Conservation (phyloP, 2,113 vertebrate genomes). For the Cebidichthys violaceus region DNA sequence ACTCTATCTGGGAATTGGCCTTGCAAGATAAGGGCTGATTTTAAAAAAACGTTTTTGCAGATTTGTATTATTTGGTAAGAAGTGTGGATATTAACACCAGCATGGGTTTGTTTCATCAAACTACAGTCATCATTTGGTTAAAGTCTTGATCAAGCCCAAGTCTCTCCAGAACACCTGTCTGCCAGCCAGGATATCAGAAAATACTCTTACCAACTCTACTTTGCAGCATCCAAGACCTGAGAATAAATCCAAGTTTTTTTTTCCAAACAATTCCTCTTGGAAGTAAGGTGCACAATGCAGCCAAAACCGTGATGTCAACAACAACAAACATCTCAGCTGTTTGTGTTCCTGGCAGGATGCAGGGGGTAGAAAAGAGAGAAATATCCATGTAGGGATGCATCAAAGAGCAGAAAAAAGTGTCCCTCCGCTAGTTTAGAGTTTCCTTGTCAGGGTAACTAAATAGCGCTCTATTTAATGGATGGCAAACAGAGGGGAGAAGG, state of each 20-base stretch:
- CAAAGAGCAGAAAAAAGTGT: conserved; percentile 28
- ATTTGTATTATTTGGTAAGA: not conserved
- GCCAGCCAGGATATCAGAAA: not conserved
- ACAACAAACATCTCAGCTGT: conserved; percentile 12
- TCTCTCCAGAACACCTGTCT: not conserved
- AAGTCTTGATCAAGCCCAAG: not conserved
- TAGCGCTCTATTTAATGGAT: conserved; percentile 70
- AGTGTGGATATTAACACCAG: not conserved
- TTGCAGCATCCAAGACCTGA: not conserved
- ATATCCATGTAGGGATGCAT: conserved; percentile 30
- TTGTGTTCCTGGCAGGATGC: conserved; percentile 21
- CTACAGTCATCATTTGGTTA: not conserved
- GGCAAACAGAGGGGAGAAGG: conserved; percentile 63
- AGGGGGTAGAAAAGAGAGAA: conserved; percentile 11
- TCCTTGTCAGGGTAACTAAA: conserved; percentile 74
- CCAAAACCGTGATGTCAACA: not conserved
- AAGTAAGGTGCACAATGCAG: not conserved
- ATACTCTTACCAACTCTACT: not conserved
- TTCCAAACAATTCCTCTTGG: not conserved
- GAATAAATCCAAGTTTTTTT: not conserved
- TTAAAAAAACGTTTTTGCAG: not conserved
- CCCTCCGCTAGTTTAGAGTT: conserved; percentile 59
- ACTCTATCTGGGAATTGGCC: not conserved
- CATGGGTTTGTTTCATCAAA: no score
- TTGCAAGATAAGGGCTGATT: not conserved